Evolutionary conservation across 2,797 vertebrate genomes (phyloP), one percentile per base, ranked within the genome.

Genomic region (Labroides dimidiatus): DNA sequence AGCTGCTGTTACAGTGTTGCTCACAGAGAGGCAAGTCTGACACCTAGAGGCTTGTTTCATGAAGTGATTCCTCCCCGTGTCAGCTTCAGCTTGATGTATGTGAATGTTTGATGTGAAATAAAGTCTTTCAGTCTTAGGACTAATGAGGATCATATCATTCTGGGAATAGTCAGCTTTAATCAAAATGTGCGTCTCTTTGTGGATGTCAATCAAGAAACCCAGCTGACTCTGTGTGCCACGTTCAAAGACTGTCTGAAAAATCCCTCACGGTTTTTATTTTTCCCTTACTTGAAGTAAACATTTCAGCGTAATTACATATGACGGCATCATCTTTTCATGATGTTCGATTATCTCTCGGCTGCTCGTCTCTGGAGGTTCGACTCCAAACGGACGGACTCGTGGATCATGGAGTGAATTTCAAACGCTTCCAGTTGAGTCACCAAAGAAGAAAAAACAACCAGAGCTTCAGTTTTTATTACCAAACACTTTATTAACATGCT

Each of bases 11-110:
- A 44, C 63, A 2, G 14, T 19, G 51, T 4, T 2, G 14, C 60
- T 59, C 33, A 82, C 16, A 60, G 69, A 82, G 75, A 70, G 67
- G 42, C 77, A 77, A 87, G 81, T 13, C 69, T 87, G 90, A 87
- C 90, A 90, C 77, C 90, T 84, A 87, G 63, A 76, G 89, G 84
- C 10, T 1, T 4, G 1, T 33, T 15, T 0, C 3, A 43, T 49
- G 60, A 12, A 47, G 41, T 65, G 42, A 33, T 57, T 16, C 43
- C 10, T 49, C 21, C 2, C 50, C 4, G 20, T 6, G 27, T 33
- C 30, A 6, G 7, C 30, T 33, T 33, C 30, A 33, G 8, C 45
- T 4, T 33, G 13, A n/a, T 20, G 19, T 33, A 19, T 13, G 36
- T 12, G 19, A 37, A 16, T 8, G 2, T 7, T 20, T 43, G 27